A percentile compares a stretch with the other conserved stretches of the same genome.
Evolutionary conservation across 1,140 invertebrate species (phyloP).

Genomic region (Metopolophium dirhodum): DNA sequence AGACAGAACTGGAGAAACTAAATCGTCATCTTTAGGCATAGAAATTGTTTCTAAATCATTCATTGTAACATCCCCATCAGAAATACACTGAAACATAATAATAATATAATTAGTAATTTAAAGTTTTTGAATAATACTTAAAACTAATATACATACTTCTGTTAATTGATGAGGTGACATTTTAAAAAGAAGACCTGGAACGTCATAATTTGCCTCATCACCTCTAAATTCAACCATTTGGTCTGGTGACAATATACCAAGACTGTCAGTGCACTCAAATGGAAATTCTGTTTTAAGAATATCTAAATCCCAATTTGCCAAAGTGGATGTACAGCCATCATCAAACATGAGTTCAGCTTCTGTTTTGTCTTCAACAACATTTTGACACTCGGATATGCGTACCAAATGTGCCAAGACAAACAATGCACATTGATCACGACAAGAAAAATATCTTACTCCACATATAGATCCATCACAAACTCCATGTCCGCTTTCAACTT

Average conservation of each 20-base stretch:
- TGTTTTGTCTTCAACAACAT: background rate
- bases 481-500: slow-evolving; percentile 68
- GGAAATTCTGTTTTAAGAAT: slow-evolving; percentile 74
- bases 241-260: slow-evolving; percentile 84
- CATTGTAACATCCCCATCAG: slow-evolving; percentile 44
- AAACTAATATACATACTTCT: slow-evolving; percentile 39
- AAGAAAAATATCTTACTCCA: slow-evolving; percentile 67
- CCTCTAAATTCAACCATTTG: slow-evolving; percentile 77
- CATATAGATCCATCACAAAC: slow-evolving; percentile 71
- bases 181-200: slow-evolving; percentile 41
- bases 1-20: slow-evolving; percentile 43
- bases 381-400: background rate
- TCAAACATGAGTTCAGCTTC: slow-evolving; percentile 29
- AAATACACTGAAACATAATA: slow-evolving; percentile 45
- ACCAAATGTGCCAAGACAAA: slow-evolving; percentile 65
- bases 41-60: slow-evolving; percentile 47
- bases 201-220: slow-evolving; percentile 32
- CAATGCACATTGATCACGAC: slow-evolving; percentile 65
- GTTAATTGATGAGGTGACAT: slow-evolving; percentile 35
- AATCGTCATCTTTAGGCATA: slow-evolving; percentile 51
- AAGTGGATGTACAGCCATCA: slow-evolving; percentile 38
- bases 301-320: slow-evolving; percentile 60
- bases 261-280: slow-evolving; percentile 77
- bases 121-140: background rate
- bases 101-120: background rate